phyloP scores from a whole-genome alignment of 2,797 vertebrate species.

The Myripristis murdjan region DNA sequence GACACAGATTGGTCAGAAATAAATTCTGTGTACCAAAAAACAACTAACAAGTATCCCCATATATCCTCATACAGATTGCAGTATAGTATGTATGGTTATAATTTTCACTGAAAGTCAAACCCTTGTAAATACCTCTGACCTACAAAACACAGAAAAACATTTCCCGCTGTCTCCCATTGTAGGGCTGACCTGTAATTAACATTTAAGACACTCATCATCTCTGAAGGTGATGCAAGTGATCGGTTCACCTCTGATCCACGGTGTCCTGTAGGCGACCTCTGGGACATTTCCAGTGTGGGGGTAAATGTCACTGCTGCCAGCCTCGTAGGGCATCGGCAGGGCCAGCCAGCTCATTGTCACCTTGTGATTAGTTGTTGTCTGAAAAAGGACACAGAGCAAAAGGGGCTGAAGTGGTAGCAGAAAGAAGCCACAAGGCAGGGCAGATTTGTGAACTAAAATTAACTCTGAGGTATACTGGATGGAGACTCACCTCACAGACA shows the following conservation, averaged over 20 bases:
- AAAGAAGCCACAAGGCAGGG: background rate
- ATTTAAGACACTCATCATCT: too few relatives aligned
- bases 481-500: slow-evolving; percentile 79
- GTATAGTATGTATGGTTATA: too few relatives aligned
- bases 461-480: background rate
- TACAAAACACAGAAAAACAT: too few relatives aligned
- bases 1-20: too few relatives aligned
- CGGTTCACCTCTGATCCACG: slow-evolving; percentile 80
- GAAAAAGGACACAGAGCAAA: background rate
- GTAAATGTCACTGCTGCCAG: slow-evolving; percentile 58
- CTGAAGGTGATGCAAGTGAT: background rate
- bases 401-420: background rate
- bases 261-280: slow-evolving; percentile 77
- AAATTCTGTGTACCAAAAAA: too few relatives aligned
- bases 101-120: too few relatives aligned
- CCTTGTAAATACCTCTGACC: too few relatives aligned
- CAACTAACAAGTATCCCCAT: too few relatives aligned
- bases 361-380: slow-evolving; percentile 73
- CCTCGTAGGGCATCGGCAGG: slow-evolving; percentile 77
- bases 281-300: slow-evolving; percentile 69
- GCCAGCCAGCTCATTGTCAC: slow-evolving; percentile 71
- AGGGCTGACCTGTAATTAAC: too few relatives aligned
- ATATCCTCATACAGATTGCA: too few relatives aligned
- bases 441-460: background rate
- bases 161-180: too few relatives aligned